A percentile compares a stretch with the other conserved stretches of the same genome.
These are phyloP conservation scores for Villa cingulata DNA, from an alignment of 2,888 invertebrate genomes.

Conservation along the genomic window DNA sequence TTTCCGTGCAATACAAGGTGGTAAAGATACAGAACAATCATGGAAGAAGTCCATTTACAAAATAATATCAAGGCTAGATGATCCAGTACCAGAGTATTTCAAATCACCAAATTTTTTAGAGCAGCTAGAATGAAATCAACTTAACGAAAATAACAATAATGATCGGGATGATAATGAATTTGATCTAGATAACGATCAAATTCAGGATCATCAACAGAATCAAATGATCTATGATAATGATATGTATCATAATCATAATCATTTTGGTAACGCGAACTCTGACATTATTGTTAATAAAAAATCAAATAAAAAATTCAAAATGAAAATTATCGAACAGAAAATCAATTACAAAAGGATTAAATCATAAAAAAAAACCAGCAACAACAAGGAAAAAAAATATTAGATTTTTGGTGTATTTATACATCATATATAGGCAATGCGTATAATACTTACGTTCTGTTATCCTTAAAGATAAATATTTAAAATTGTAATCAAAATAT, in stretches of 20 bases:
- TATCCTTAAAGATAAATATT: too few species aligned
- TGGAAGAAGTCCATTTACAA: constrained; percentile 99
- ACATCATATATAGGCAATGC: too few species aligned
- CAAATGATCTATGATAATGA: too few species aligned
- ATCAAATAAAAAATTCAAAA: constrained; percentile 9
- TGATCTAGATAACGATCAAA: too few species aligned
- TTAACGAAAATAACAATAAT: constrained; percentile 8
- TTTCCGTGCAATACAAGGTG: constrained; percentile 93
- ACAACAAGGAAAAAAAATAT: constrained; percentile 25
- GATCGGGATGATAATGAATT: too few species aligned
- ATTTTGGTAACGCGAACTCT: too few species aligned
- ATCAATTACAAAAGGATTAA: too few species aligned
- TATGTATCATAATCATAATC: too few species aligned
- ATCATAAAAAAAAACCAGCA: constrained; percentile 9
- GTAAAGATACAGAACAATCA: constrained; percentile 95
- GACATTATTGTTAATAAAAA: too few species aligned
- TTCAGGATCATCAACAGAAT: too few species aligned
- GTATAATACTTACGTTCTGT: too few species aligned
- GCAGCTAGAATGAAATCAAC: constrained; percentile 64
- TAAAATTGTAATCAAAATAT: constrained; percentile 14
- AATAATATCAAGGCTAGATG: constrained; percentile 97
- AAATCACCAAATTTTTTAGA: constrained; percentile 99
- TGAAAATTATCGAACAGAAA: neutral
- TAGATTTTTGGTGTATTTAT: too few species aligned
- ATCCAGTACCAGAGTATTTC: constrained; percentile 98